Evolutionary conservation across 2,888 invertebrate genomes (phyloP).

Genomic region (Pelosia muscerda): DNA sequence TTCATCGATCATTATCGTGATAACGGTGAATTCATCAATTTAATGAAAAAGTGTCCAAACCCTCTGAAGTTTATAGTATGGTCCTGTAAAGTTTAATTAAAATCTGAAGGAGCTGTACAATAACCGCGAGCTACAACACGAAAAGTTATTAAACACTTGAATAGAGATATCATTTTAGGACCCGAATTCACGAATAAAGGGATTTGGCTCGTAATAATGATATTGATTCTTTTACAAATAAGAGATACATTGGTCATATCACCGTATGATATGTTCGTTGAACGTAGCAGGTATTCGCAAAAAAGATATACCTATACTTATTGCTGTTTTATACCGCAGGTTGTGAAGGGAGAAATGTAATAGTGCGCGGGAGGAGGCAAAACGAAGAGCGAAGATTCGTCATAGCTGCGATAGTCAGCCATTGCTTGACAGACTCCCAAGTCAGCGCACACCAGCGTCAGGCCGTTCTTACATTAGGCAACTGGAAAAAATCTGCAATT

Average conservation of each 20-base stretch:
- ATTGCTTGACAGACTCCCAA: too few relatives aligned
- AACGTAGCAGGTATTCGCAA: too few relatives aligned
- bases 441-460: too few relatives aligned
- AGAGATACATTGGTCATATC: not conserved
- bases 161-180: conserved; percentile 26
- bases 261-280: too few relatives aligned
- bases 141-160: conserved; percentile 34
- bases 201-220: conserved; percentile 17
- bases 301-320: too few relatives aligned
- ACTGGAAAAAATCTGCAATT: too few relatives aligned
- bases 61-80: conserved; percentile 34
- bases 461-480: too few relatives aligned
- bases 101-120: conserved; percentile 37
- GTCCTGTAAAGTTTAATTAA: conserved; percentile 47
- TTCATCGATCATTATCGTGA: conserved; percentile 40
- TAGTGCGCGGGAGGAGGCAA: too few relatives aligned
- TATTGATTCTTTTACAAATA: not conserved
- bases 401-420: too few relatives aligned
- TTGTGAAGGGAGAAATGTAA: too few relatives aligned
- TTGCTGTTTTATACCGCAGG: too few relatives aligned
- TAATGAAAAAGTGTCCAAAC: conserved; percentile 30
- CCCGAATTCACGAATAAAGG: conserved; percentile 11
- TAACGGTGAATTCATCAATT: conserved; percentile 36
- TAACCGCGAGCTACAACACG: conserved; percentile 27
- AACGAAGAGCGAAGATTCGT: too few relatives aligned